A percentile compares a stretch with the other conserved stretches of the same genome.
phyloP scores from a whole-genome alignment of 2,797 vertebrate genomes.

The Molossus molossus region DNA sequence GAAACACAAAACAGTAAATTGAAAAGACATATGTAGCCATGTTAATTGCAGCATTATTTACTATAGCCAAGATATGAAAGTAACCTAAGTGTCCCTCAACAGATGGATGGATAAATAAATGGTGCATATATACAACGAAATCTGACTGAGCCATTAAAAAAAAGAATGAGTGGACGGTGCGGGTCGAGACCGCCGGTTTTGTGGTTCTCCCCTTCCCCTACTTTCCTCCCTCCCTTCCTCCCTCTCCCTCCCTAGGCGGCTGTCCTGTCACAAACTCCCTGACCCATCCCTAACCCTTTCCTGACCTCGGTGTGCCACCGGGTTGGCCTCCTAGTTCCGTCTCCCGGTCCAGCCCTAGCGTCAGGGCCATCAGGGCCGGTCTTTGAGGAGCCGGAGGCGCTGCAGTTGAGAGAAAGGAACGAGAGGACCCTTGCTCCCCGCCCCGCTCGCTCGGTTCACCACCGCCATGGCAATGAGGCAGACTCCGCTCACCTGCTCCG shows the following conservation, averaged over 20 bases:
- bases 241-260: slow-evolving; percentile 62
- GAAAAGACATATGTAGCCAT: no score
- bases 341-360: not conserved
- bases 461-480: slow-evolving; percentile 97
- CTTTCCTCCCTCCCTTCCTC: slow-evolving; percentile 73
- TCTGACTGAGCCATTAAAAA: no score
- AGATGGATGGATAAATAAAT: no score
- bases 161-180: slow-evolving; percentile 49
- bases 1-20: no score
- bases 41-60: no score
- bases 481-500: slow-evolving; percentile 98
- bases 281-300: slow-evolving; percentile 3
- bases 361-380: not conserved
- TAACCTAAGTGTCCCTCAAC: no score
- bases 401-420: not conserved
- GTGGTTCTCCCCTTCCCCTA: slow-evolving; percentile 47
- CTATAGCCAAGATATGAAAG: no score
- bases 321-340: slow-evolving; percentile 5
- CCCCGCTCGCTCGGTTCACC: not conserved
- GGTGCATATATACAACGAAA: no score
- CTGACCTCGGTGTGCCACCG: not conserved
- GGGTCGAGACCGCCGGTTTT: not conserved
- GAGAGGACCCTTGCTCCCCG: not conserved
- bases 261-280: not conserved
- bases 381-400: slow-evolving; percentile 27